Conservation (phyloP, 2,797 vertebrate species). For the Sphaeramia orbicularis region DNA sequence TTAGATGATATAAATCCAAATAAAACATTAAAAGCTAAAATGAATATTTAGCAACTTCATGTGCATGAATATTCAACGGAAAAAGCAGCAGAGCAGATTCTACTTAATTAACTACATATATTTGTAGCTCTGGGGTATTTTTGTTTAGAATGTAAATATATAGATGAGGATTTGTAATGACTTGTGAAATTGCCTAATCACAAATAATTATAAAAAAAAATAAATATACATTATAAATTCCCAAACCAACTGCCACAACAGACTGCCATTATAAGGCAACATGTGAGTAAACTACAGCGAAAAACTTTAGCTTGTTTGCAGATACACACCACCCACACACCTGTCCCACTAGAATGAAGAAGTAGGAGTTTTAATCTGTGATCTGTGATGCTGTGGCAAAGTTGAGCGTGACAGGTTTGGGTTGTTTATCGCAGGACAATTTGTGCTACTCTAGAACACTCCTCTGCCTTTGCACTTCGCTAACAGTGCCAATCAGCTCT, state of each 20-base stretch:
- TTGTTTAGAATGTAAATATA: conserved; percentile 10
- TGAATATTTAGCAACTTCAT: conserved; percentile 22
- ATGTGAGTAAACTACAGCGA: conserved; percentile 5
- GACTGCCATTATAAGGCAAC: conserved; percentile 14
- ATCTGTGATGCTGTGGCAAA: conserved; percentile 16
- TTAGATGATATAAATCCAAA: conserved; percentile 2
- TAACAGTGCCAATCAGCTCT: conserved; percentile 3
- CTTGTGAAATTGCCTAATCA: conserved; percentile 7
- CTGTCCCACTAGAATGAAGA: conserved; percentile 29
- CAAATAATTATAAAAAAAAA: conserved; percentile 7
- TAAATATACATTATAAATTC: neutral
- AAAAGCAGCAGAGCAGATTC: conserved; percentile 17
- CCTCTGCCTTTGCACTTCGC: conserved; percentile 10
- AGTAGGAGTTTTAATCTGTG: conserved; percentile 37
- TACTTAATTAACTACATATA: conserved; percentile 12
- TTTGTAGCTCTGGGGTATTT: conserved; percentile 4
- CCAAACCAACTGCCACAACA: conserved; percentile 15
- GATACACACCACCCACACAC: conserved; percentile 31
- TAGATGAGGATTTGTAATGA: neutral
- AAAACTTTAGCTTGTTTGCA: conserved; percentile 31
- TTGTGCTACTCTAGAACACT: neutral
- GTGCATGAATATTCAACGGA: conserved; percentile 9
- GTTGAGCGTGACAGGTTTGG: conserved; percentile 11
- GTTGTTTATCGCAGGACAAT: conserved; percentile 2
- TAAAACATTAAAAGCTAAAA: conserved; percentile 24